A percentile compares a stretch with the other conserved stretches of the same genome.
These are phyloP conservation scores for Corythornis vintsioides DNA, from an alignment of 2,113 vertebrate genomes.

Conservation along the genomic window DNA sequence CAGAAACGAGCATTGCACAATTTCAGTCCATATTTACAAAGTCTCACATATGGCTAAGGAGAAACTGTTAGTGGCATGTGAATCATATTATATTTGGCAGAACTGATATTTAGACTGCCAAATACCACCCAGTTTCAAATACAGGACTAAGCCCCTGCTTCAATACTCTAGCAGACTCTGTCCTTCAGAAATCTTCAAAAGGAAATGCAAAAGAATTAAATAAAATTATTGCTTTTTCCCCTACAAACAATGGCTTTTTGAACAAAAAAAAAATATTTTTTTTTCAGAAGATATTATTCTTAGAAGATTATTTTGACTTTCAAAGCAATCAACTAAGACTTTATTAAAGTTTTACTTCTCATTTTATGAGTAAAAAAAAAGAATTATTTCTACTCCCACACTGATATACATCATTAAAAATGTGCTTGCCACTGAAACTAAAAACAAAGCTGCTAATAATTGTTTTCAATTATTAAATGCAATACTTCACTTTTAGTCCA, in stretches of 20 bases:
- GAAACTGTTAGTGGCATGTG: conserved; percentile 8
- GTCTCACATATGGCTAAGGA: conserved; percentile 5
- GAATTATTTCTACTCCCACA: background rate
- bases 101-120: conserved; percentile 8
- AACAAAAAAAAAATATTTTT: background rate
- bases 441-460: background rate
- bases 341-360: background rate
- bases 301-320: background rate
- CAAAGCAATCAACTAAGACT: too few relatives aligned
- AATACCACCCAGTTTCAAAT: background rate
- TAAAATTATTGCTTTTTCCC: background rate
- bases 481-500: background rate
- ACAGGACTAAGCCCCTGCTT: background rate
- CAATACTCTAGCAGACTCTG: background rate
- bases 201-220: background rate
- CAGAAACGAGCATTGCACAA: background rate
- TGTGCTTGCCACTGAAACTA: background rate
- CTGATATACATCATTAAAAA: background rate
- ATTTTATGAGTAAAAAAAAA: background rate
- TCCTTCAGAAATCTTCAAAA: background rate
- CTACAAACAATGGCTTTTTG: background rate
- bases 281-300: background rate
- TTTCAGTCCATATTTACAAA: conserved; percentile 27
- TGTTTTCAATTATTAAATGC: background rate
- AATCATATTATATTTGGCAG: conserved; percentile 29